Evolutionary conservation across 2,888 invertebrate species (phyloP), one percentile per base, ranked within the genome.

Genomic region (Mythimna pallens): DNA sequence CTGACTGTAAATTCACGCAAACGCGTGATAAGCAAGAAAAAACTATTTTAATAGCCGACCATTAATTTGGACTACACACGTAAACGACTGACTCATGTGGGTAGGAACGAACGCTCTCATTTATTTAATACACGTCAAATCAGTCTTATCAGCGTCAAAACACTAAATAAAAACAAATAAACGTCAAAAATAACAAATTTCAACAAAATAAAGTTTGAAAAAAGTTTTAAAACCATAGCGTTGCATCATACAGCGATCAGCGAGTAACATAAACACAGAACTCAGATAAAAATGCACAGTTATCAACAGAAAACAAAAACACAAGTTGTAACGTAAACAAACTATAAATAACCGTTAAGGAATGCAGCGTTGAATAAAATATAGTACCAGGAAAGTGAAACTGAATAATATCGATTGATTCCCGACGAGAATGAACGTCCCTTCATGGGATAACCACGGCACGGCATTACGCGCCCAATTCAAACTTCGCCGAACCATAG

Each of bases 271-370:
- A 25, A 63, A 67, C 59, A 79, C 34, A 54, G 54, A 78, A 62
- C 54, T 65, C 52, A 65, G 62, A 63, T 78, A 78, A 65, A 78
- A 79, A 66, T 65, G 36, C 68, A 68, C 65, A 79, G 73, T 20
- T 73, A 69, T 14, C 62, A 83, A 69, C 58, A 82, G 22, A 68
- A 72, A 54, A 69, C 17, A 66, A 78, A 65, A 79, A 78, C 78
- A 80, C 65, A 69, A 68, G 63, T 68, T 59, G 25, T 22, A 73
- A 79, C 62, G 65, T 83, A 80, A 83, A 80, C 83, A 83, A 79
- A 83, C 73, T 83, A 78, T 68, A 73, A 82, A 80, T 78, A 78
- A 63, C 36, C 8, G 43, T 25, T 36, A 10, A 52, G 63, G 83
- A 83, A 80, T 79, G 73, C 62, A 55, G 65, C 43, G 52, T 1